Percentiles rank a stretch among this genome's conserved stretches.
Conservation (phyloP, 2,888 invertebrate genomes). For the Epinotia brunnichana region DNA sequence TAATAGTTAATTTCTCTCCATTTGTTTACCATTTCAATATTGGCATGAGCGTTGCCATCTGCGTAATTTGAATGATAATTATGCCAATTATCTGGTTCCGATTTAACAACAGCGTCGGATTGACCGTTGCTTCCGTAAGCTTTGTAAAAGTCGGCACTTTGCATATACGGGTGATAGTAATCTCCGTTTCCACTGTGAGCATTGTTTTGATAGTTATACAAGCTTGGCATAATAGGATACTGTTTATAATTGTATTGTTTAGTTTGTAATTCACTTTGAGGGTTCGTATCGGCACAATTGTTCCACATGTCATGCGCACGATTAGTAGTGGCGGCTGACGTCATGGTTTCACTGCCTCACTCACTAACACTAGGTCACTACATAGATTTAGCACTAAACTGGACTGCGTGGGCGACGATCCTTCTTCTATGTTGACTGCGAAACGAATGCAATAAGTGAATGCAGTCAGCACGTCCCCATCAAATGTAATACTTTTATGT, state of each 20-base stretch:
- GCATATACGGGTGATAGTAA: constrained; percentile 54
- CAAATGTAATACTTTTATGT: constrained; percentile 82
- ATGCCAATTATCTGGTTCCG: constrained; percentile 69
- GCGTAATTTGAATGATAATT: constrained; percentile 62
- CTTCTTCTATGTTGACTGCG: constrained; percentile 74
- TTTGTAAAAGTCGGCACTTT: constrained; percentile 59
- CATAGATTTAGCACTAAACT: constrained; percentile 57
- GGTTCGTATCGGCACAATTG: constrained; percentile 65
- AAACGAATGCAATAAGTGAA: constrained; percentile 80
- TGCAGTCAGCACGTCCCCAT: constrained; percentile 77
- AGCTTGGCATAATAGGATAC: constrained; percentile 59
- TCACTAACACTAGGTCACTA: constrained; percentile 58
- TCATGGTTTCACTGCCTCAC: constrained; percentile 59
- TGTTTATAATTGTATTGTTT: constrained; percentile 65
- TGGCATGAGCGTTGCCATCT: constrained; percentile 56
- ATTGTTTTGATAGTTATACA: constrained; percentile 67
- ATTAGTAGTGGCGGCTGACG: constrained; percentile 69
- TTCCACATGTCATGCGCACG: constrained; percentile 78
- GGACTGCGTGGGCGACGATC: constrained; percentile 75
- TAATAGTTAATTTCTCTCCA: constrained; percentile 73
- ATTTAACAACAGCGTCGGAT: constrained; percentile 62
- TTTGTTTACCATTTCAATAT: constrained; percentile 67
- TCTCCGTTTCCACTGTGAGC: constrained; percentile 63
- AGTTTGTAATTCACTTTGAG: constrained; percentile 63
- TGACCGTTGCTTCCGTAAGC: constrained; percentile 56